These are phyloP conservation scores for Campoplex capitator DNA, from an alignment of 2,888 invertebrate genomes.

Conservation along the genomic window DNA sequence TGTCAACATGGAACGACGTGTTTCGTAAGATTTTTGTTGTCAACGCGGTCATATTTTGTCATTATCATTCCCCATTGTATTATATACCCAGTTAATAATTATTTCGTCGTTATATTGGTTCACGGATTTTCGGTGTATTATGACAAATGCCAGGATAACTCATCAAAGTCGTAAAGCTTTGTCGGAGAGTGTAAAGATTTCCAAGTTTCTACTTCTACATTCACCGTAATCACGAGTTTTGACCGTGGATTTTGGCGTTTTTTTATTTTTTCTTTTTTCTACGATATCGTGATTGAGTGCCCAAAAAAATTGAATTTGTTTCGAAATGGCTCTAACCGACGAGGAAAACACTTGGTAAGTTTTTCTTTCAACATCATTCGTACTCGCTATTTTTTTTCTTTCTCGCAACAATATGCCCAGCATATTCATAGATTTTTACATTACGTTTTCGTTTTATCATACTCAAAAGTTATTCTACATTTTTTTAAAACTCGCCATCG, in stretches of 20 bases:
- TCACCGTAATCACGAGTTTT: constrained; percentile 57
- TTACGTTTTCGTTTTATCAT: not conserved
- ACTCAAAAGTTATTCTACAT: not conserved
- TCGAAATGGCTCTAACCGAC: constrained; percentile 87
- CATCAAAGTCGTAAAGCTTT: constrained; percentile 60
- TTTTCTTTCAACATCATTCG: constrained; percentile 50
- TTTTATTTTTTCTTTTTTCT: not conserved
- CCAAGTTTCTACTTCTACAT: constrained; percentile 54
- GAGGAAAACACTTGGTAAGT: constrained; percentile 88
- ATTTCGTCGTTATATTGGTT: not conserved
- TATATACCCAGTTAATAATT: constrained; percentile 8
- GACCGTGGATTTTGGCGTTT: constrained; percentile 40
- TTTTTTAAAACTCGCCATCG: not conserved
- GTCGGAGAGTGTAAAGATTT: constrained; percentile 62
- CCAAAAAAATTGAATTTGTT: constrained; percentile 63
- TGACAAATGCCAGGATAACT: constrained; percentile 67
- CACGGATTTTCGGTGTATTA: constrained; percentile 51
- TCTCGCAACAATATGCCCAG: not conserved
- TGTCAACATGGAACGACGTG: constrained; percentile 63
- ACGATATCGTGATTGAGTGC: constrained; percentile 4
- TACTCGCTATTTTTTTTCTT: constrained; percentile 10
- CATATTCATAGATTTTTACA: not conserved
- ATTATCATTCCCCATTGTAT: not conserved
- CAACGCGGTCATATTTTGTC: not conserved
- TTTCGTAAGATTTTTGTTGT: constrained; percentile 65